A percentile compares a stretch with the other conserved stretches of the same genome.
Evolutionary conservation across 2,888 invertebrate species (phyloP).

Genomic region (Drepanosiphum platanoidis): DNA sequence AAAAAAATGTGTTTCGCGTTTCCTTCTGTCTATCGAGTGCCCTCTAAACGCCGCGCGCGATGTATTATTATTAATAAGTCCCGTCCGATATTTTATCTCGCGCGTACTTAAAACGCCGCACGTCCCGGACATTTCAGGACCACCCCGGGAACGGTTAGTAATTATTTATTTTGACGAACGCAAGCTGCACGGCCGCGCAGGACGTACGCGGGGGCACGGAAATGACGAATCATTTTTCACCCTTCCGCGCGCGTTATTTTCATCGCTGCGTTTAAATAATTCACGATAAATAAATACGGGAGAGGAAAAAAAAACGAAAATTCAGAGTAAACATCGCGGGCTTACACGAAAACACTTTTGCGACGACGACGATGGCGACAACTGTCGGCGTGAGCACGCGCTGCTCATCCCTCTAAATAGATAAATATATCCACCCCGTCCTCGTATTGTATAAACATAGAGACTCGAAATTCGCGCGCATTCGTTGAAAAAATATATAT

Average conservation of each 20-base stretch:
- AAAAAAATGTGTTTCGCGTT: too few relatives aligned
- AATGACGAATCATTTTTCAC: constrained; percentile 39
- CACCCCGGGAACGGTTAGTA: constrained; percentile 15
- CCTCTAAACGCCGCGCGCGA: too few relatives aligned
- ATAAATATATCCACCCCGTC: neutral
- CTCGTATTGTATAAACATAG: neutral
- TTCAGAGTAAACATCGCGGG: neutral
- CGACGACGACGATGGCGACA: neutral
- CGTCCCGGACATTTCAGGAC: constrained; percentile 4
- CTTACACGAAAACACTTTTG: neutral
- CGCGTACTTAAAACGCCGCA: neutral
- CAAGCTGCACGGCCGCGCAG: neutral
- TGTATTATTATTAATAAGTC: too few relatives aligned
- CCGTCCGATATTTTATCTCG: neutral
- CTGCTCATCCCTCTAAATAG: neutral
- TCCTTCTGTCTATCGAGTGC: too few relatives aligned
- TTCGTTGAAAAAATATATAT: too few relatives aligned
- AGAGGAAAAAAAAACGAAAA: constrained; percentile 1
- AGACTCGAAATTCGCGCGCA: too few relatives aligned
- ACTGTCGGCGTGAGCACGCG: neutral
- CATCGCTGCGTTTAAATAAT: neutral
- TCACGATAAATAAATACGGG: too few relatives aligned
- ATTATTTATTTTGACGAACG: constrained; percentile 33
- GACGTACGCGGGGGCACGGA: neutral
- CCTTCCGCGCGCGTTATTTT: constrained; percentile 17